These are phyloP conservation scores for Pterostichus niger DNA, from an alignment of 2,888 invertebrate genomes.

Conservation along the genomic window DNA sequence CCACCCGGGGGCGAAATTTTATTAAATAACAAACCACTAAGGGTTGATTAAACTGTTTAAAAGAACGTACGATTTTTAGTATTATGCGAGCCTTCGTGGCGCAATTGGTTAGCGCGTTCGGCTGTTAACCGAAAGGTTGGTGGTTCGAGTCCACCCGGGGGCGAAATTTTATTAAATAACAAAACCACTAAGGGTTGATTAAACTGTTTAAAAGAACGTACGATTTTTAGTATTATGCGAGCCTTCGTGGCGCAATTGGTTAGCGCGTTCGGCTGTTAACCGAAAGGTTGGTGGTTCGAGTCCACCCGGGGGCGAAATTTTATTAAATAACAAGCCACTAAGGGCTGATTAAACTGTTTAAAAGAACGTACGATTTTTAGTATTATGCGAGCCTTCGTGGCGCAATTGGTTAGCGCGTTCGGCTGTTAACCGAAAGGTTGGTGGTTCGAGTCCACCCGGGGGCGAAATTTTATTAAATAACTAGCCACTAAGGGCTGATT, in stretches of 20 bases:
- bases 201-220: too few relatives aligned
- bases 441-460: conserved; percentile 91
- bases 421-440: conserved; percentile 97
- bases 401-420: conserved; percentile 96
- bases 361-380: too few relatives aligned
- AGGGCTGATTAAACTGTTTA: too few relatives aligned
- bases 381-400: conserved; percentile 60
- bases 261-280: conserved; percentile 99
- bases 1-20: conserved; percentile 92
- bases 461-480: conserved; percentile 57
- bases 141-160: conserved; percentile 90
- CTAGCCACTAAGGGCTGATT: too few relatives aligned
- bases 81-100: conserved; percentile 72
- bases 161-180: conserved; percentile 33
- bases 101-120: conserved; percentile 96
- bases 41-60: too few relatives aligned
- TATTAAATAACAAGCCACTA: neutral
- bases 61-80: too few relatives aligned
- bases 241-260: conserved; percentile 96
- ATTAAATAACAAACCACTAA: too few relatives aligned
- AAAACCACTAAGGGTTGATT: too few relatives aligned
- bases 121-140: conserved; percentile 97
- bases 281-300: conserved; percentile 99
- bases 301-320: conserved; percentile 93
- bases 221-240: neutral